Percentiles rank a stretch among this genome's conserved stretches.
These are phyloP conservation scores for Macroglossus sobrinus DNA, from an alignment of 2,113 vertebrate genomes.

Conservation along the genomic window DNA sequence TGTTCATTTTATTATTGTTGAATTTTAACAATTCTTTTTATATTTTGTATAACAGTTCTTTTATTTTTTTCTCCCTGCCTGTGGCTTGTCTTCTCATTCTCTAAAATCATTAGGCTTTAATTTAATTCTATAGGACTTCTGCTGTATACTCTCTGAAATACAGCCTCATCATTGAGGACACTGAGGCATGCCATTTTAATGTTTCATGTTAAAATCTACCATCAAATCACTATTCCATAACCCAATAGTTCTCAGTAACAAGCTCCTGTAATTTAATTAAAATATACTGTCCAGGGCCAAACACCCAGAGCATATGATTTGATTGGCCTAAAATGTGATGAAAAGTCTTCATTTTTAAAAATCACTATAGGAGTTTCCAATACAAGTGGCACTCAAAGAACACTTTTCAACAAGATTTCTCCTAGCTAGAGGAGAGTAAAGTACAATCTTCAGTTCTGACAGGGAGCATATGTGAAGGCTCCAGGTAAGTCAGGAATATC, in stretches of 20 bases:
- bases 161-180: background rate
- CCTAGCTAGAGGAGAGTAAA: background rate
- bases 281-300: background rate
- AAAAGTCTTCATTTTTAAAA: background rate
- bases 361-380: background rate
- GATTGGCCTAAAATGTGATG: background rate
- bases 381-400: background rate
- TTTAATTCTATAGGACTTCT: background rate
- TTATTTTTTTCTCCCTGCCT: background rate
- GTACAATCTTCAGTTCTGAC: background rate
- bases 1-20: background rate
- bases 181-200: background rate
- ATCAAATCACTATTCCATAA: background rate
- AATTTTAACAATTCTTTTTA: background rate
- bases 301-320: background rate
- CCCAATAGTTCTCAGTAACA: background rate
- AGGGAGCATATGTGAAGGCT: background rate
- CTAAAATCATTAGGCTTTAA: background rate
- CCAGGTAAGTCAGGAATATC: background rate
- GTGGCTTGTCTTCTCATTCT: background rate
- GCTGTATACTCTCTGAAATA: background rate
- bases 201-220: background rate
- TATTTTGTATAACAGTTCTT: background rate
- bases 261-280: background rate
- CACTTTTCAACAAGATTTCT: background rate